Evolutionary conservation across 2,113 vertebrate genomes (phyloP), one percentile per base, ranked within the genome.

Genomic region (Elephantulus edwardii): DNA sequence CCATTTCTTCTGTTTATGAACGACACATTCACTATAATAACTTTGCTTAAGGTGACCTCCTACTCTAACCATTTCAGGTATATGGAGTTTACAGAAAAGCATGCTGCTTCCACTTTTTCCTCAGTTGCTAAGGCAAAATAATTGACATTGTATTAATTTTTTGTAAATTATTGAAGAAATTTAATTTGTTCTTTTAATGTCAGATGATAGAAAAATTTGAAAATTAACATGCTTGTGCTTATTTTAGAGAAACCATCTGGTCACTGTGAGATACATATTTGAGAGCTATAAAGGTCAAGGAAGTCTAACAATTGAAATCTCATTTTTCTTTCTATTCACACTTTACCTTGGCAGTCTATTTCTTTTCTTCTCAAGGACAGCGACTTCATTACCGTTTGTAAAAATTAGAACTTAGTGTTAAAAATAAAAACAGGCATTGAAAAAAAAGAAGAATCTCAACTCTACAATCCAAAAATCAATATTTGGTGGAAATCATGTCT

Each of bases 241-340:
- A 7, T 83, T 74, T 87, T 83, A 86, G 70, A 86, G 46, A 75
- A 90, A 60, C 42, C 24, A n/a, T 44, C 48, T 38, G 9, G 54
- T n/a, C 70, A 35, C 0, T 86, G 50, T 71, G 30, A 56, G 13
- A 10, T 72, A 24, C 48, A 28, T 6, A 38, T 26, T 46, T 42
- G 24, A 77, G 2, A 30, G 33, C 26, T 19, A 11, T 13, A 10
- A 54, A 62, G 66, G 46, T 48, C 62, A 26, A 86, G 30, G 16
- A 50, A 80, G 16, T 86, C 38, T 9, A 66, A 62, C 6, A 77
- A 38, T 30, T 58, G 38, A 58, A 40, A 40, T 42, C 14, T 79
- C 54, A 87, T 13, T 38, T 64, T 78, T 86, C 71, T 80, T 60
- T 88, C 91, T 40, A 26, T 16, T 83, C 30, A 68, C 68, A 79